Conservation (phyloP, 2,113 vertebrate species). For the Gadus chalcogrammus region DNA sequence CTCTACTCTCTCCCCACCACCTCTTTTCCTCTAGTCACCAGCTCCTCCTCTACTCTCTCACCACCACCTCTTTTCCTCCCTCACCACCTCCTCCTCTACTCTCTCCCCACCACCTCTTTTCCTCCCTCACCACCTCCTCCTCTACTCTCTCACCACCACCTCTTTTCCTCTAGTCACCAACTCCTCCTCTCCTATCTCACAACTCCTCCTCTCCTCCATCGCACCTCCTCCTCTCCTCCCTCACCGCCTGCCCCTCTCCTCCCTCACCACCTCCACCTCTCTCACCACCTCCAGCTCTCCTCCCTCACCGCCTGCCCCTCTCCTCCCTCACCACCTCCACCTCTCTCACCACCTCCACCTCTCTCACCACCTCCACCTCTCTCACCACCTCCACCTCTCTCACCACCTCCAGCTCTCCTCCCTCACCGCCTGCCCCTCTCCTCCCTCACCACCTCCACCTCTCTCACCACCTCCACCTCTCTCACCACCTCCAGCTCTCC, state of each 20-base stretch:
- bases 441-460: too few relatives aligned
- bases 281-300: too few relatives aligned
- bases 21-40: neutral
- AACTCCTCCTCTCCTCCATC: too few relatives aligned
- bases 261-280: too few relatives aligned
- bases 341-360: too few relatives aligned
- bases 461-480: too few relatives aligned
- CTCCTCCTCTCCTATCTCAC: neutral
- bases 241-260: neutral
- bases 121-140: neutral
- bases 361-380: neutral
- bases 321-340: too few relatives aligned
- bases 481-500: neutral
- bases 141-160: neutral
- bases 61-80: neutral
- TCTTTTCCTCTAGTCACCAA: neutral
- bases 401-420: neutral
- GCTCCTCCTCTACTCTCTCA: neutral
- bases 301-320: too few relatives aligned
- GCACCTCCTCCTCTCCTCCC: conserved; percentile 9
- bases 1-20: conserved; percentile 7
- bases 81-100: conserved; percentile 9
- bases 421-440: conserved; percentile 15
- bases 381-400: too few relatives aligned
- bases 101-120: neutral